Evolutionary conservation across 2,888 invertebrate genomes (phyloP).

Genomic region (Eulithis prunata): DNA sequence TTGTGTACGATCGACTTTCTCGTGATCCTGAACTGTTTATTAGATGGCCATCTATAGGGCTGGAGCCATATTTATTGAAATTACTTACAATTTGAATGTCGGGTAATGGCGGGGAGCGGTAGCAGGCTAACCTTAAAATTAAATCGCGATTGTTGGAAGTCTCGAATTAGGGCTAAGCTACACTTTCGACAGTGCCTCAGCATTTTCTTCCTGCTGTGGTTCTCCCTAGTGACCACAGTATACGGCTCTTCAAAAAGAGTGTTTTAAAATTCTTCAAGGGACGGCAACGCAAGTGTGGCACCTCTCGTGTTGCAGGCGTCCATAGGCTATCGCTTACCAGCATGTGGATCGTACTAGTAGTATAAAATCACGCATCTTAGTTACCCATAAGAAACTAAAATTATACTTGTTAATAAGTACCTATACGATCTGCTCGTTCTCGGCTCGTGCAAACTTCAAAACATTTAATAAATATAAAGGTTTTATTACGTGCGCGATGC

Average conservation of each 20-base stretch:
- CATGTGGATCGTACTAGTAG: too few species aligned
- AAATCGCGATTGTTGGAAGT: slow-evolving; percentile 69
- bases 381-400: too few species aligned
- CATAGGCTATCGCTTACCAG: too few species aligned
- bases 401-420: too few species aligned
- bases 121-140: slow-evolving; percentile 73
- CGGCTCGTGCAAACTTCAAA: too few species aligned
- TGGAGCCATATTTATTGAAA: slow-evolving; percentile 81
- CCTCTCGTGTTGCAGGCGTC: too few species aligned
- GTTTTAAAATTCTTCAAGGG: too few species aligned
- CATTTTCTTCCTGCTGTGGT: background rate
- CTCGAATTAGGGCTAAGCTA: slow-evolving; percentile 55
- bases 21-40: slow-evolving; percentile 81
- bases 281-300: too few species aligned
- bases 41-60: slow-evolving; percentile 76
- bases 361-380: too few species aligned
- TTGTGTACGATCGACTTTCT: slow-evolving; percentile 78
- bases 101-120: slow-evolving; percentile 67
- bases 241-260: too few species aligned
- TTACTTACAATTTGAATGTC: slow-evolving; percentile 83
- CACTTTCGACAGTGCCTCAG: slow-evolving; percentile 2
- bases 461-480: too few species aligned
- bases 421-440: too few species aligned
- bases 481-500: background rate
- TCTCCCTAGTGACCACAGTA: background rate